Evolutionary conservation across 2,797 vertebrate genomes (phyloP), one percentile per base, ranked within the genome.

Genomic region (Pangasius mekongensis): DNA sequence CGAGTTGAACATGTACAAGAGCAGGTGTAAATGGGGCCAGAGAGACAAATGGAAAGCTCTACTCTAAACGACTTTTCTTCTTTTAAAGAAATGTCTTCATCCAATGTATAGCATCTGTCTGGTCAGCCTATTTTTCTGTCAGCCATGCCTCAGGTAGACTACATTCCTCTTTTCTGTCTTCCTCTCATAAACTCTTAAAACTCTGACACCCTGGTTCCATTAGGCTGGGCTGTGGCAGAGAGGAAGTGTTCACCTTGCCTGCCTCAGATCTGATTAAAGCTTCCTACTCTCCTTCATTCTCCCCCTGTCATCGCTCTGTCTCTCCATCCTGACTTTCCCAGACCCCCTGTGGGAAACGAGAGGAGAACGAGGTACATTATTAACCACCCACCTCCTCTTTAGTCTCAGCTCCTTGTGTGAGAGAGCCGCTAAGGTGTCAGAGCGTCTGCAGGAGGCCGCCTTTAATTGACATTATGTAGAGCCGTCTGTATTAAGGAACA

Each of bases 191-290:
- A 47, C 69, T 87, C 77, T 71, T 20, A 71, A 78, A 78, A 66
- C 80, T 33, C 69, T 64, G 78, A 64, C 52, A 64, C 60, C 56
- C 66, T 64, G 66, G 62, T 73, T 89, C 73, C 87, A 89, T 90
- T 87, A 89, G 43, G n/a, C 56, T 82, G n/a, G 56, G 66, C 87
- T 74, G 27, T 84, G 60, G 87, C 84, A 78, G 87, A 85, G 77
- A 87, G 87, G 74, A 89, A 86, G 85, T 74, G 71, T n/a, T 49
- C 77, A 56, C 74, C 56, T 66, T 49, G 67, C 43, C 81, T 87
- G 54, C 78, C 36, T 88, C 24, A 90, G 88, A 91, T 90, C 71
- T 69, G 60, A 92, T 92, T 91, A 89, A 54, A 71, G 86, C 83
- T n/a, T 49, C 89, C 39, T 24, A 43, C 67, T 88, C 78, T 89